phyloP scores from a whole-genome alignment of 2,888 invertebrate genomes.

The Odontothrips loti region DNA sequence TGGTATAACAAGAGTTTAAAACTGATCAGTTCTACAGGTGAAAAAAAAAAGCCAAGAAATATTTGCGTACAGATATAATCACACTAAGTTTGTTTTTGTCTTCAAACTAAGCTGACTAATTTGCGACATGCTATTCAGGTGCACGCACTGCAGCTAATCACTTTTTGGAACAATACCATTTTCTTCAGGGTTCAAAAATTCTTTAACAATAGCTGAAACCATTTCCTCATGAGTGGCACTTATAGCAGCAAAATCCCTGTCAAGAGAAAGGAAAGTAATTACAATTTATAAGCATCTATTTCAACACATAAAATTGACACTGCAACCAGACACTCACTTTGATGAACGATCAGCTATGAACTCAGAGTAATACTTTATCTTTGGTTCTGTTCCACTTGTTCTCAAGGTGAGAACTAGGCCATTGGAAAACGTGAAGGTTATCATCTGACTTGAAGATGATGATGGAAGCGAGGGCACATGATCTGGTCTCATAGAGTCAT shows the following conservation, averaged over 20 bases:
- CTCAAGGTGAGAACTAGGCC: conserved; percentile 83
- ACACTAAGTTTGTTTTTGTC: too few species aligned
- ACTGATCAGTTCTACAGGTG: not conserved
- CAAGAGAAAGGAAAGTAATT: conserved; percentile 43
- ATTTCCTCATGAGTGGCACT: conserved; percentile 62
- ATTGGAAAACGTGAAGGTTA: conserved; percentile 85
- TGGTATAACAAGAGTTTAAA: not conserved
- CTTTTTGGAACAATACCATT: conserved; percentile 56
- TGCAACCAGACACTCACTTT: conserved; percentile 49
- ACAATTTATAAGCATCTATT: conserved; percentile 27
- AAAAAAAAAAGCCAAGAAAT: not conserved
- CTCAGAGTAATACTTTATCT: conserved; percentile 97
- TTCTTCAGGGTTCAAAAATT: conserved; percentile 73
- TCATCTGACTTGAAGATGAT: conserved; percentile 76
- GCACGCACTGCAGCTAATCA: conserved; percentile 36
- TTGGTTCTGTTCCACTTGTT: conserved; percentile 98
- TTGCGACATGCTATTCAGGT: too few species aligned
- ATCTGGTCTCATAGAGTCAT: conserved; percentile 67
- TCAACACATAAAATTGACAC: conserved; percentile 31
- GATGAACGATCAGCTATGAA: conserved; percentile 65
- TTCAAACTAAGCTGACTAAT: too few species aligned
- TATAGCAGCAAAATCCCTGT: conserved; percentile 64
- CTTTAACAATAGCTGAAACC: conserved; percentile 70
- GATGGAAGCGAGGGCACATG: conserved; percentile 66
- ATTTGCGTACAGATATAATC: not conserved